A percentile compares a stretch with the other conserved stretches of the same genome.
Evolutionary conservation across 1,140 invertebrate genomes (phyloP).

Genomic region (Rhopalosiphum maidis): DNA sequence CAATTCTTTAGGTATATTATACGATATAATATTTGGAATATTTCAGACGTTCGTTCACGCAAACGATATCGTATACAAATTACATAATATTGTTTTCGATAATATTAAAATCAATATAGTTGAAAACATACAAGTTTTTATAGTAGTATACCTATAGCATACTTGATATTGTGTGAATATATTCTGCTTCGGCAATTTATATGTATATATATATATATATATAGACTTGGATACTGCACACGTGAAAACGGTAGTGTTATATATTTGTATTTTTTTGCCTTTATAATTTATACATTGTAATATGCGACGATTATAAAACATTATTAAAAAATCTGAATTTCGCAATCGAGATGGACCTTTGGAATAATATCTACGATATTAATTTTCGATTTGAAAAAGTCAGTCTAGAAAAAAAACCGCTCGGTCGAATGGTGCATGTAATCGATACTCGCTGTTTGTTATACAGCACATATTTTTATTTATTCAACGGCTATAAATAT

Average conservation of each 20-base stretch:
- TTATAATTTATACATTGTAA: background rate
- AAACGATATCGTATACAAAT: conserved; percentile 8
- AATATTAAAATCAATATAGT: conserved; percentile 23
- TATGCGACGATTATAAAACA: background rate
- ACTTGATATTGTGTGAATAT: conserved; percentile 15
- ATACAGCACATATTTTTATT: background rate
- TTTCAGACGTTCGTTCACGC: background rate
- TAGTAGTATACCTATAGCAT: background rate
- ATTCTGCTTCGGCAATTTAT: background rate
- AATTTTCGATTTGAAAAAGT: background rate
- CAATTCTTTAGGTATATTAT: no score
- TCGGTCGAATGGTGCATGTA: background rate
- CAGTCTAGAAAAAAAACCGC: background rate
- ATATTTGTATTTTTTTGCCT: background rate
- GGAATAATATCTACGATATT: background rate
- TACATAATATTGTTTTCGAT: conserved; percentile 1
- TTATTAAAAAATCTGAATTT: background rate
- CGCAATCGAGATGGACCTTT: background rate
- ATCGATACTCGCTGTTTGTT: background rate
- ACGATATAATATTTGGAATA: background rate
- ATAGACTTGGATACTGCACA: background rate
- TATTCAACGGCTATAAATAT: background rate
- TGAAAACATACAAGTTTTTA: conserved; percentile 31
- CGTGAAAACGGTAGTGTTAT: background rate
- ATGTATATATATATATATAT: no score